Base-by-base conservation (phyloP, 2,797 vertebrate species). In the Strix occidentalis region DNA sequence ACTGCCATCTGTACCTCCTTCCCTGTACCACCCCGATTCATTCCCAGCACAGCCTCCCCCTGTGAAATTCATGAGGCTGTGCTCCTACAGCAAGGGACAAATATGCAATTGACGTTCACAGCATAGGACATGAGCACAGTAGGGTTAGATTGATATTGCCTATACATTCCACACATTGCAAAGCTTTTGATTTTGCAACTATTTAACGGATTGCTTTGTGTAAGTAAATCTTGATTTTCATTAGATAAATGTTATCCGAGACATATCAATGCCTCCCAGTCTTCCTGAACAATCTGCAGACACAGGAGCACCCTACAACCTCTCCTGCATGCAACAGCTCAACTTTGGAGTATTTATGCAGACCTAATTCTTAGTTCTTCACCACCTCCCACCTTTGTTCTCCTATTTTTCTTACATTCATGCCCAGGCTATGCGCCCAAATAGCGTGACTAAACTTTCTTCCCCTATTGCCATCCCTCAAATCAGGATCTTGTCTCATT, bases 1-100 rank as follows among this genome's bases (percentile, higher is more conserved):
- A 16, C 17, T 61, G 46, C 29, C 20, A 33, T 20, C 25, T 33
- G 45, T 41, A 68, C 25, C 50, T 39, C 28, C 33, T 70, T 46
- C 66, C 17, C 68, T 41, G n/a, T 20, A 58, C 13, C 64, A 70
- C 10, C 31, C n/a, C 0, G 0, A 29, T 3, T 41, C 41, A 33
- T 11, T 33, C 48, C 50, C 81, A 54, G 63, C 0, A 1, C 63
- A 76, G 50, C 28, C 60, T 48, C 19, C 68, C 35, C 20, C 48
- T 35, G 33, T 10, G 56, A 29, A 41, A 68, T 26, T 25, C 26
- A 41, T 5, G 21, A 80, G n/a, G 56, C 23, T 63, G 37, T 29
- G 26, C 13, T 54, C 50, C 74, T 54, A 24, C 31, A 68, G 65
- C 50, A 84, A 77, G 54, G 35, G 45, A 75, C 53, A 45, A 56